These are phyloP conservation scores for Spermophilus dauricus DNA, from an alignment of 2,113 vertebrate species.

Conservation along the genomic window DNA sequence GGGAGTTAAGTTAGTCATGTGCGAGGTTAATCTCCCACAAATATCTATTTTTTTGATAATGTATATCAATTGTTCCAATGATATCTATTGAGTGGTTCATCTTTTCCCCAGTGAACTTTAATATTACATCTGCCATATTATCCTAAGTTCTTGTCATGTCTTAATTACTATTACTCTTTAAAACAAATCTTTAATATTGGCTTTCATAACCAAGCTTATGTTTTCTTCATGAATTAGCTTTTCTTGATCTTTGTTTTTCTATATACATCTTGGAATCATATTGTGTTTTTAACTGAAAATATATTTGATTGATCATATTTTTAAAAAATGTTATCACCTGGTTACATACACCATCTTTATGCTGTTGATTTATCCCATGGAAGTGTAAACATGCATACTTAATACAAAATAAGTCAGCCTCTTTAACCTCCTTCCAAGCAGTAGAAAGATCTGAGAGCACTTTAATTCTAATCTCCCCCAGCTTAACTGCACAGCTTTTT, in stretches of 20 bases:
- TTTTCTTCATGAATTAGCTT: constrained; percentile 16
- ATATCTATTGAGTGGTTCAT: not conserved
- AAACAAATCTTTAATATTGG: not conserved
- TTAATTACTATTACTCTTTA: not conserved
- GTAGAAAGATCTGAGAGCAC: not conserved
- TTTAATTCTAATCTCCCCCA: not conserved
- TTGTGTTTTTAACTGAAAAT: constrained; percentile 39
- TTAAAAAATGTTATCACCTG: not conserved
- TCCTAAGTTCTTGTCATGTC: not conserved
- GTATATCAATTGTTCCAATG: not conserved
- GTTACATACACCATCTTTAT: not conserved
- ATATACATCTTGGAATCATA: not conserved
- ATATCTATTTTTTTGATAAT: not conserved
- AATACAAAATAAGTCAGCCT: constrained; percentile 9
- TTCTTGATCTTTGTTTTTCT: constrained; percentile 3
- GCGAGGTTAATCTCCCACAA: not conserved
- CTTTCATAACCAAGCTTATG: not conserved
- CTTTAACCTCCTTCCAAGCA: not conserved
- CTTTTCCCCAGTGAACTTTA: not conserved
- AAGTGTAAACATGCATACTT: not conserved
- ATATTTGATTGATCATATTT: not conserved
- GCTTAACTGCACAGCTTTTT: not conserved
- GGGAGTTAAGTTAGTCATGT: too few species aligned
- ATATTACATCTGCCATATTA: not conserved
- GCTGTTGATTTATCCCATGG: not conserved